Evolutionary conservation across 1,140 invertebrate species (phyloP).

Genomic region (Pissodes strobi): DNA sequence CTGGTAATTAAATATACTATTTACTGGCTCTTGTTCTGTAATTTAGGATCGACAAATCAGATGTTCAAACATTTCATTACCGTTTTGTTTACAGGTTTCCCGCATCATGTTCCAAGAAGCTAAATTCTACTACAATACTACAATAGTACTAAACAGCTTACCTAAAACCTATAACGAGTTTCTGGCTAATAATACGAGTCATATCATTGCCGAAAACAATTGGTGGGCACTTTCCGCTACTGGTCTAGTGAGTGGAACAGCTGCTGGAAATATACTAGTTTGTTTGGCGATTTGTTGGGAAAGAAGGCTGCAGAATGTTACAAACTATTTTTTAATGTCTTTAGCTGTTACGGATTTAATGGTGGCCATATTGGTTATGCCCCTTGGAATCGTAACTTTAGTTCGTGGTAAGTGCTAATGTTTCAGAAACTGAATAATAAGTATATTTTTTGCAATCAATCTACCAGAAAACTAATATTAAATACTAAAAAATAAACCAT

Average conservation of each 20-base stretch:
- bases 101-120: conserved; percentile 8
- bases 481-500: no score
- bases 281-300: conserved; percentile 90
- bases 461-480: no score
- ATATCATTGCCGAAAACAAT: conserved; percentile 58
- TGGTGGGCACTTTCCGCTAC: conserved; percentile 78
- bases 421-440: no score
- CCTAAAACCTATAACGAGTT: not conserved
- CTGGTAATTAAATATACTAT: no score
- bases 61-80: no score
- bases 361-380: conserved; percentile 91
- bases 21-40: no score
- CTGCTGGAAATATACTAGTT: conserved; percentile 91
- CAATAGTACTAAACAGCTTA: conserved; percentile 2
- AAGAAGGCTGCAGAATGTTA: conserved; percentile 88
- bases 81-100: not conserved
- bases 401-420: conserved; percentile 76
- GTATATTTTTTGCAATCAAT: no score
- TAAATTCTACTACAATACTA: conserved; percentile 4
- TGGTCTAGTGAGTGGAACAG: conserved; percentile 82
- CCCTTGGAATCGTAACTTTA: conserved; percentile 79
- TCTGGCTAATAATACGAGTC: not conserved
- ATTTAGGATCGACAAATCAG: no score
- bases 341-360: conserved; percentile 94
- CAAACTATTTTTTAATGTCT: conserved; percentile 96